phyloP scores from a whole-genome alignment of 2,888 invertebrate species.

The Scaptomyza tumidula region DNA sequence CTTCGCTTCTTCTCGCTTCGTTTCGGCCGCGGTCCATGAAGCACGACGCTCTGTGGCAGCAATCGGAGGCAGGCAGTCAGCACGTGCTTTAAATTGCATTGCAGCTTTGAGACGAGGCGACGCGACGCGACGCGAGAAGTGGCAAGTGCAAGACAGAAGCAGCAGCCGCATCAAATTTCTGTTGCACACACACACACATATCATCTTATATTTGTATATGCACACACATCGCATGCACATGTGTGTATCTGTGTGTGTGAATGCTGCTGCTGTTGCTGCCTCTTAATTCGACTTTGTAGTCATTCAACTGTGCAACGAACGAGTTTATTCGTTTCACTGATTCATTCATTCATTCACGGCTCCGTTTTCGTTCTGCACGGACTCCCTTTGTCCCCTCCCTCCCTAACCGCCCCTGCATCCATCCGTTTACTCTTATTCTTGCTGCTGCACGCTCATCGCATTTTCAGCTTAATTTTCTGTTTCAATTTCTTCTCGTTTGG shows the following conservation, averaged over 20 bases:
- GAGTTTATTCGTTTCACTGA: slow-evolving; percentile 75
- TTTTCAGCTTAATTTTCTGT: slow-evolving; percentile 60
- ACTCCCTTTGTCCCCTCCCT: not conserved
- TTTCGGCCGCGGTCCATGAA: slow-evolving; percentile 70
- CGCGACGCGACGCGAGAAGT: too few relatives aligned
- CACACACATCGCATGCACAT: slow-evolving; percentile 11
- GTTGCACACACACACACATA: slow-evolving; percentile 10
- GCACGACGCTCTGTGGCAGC: slow-evolving; percentile 53
- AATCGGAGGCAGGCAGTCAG: slow-evolving; percentile 37
- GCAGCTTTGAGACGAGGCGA: slow-evolving; percentile 32
- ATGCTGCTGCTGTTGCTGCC: slow-evolving; percentile 15
- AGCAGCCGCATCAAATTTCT: slow-evolving; percentile 47
- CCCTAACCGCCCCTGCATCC: not conserved
- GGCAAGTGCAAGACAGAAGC: not conserved
- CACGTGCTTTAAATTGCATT: slow-evolving; percentile 77
- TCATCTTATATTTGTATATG: not conserved
- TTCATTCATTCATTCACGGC: slow-evolving; percentile 71
- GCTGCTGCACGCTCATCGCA: slow-evolving; percentile 46
- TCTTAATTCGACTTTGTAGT: slow-evolving; percentile 72
- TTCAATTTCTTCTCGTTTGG: slow-evolving; percentile 45
- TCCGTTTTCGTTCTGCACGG: slow-evolving; percentile 37
- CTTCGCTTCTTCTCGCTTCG: slow-evolving; percentile 48
- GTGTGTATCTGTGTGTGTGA: slow-evolving; percentile 9
- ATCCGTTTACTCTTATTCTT: not conserved
- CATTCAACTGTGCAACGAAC: slow-evolving; percentile 74